These are phyloP conservation scores for Bombus waltoni DNA, from an alignment of 1,140 invertebrate genomes.

Conservation along the genomic window DNA sequence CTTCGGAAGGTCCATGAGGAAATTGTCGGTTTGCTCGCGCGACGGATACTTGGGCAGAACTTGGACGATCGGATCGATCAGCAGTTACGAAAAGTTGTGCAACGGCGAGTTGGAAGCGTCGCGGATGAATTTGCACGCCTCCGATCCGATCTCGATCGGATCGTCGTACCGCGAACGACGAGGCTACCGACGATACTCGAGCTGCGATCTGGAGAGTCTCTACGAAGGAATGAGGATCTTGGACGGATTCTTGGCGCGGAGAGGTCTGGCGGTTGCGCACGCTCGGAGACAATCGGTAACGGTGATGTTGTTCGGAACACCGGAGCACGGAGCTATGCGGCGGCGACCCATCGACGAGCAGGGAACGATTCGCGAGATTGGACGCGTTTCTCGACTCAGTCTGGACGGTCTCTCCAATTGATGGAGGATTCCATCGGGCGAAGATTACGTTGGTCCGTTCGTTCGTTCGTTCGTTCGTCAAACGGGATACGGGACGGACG, in stretches of 20 bases:
- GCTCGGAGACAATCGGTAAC: slow-evolving; percentile 50
- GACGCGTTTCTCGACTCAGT: slow-evolving; percentile 66
- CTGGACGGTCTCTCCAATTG: slow-evolving; percentile 65
- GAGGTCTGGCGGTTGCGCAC: neutral
- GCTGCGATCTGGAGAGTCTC: slow-evolving; percentile 72
- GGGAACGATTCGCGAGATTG: neutral
- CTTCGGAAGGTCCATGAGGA: slow-evolving; percentile 55
- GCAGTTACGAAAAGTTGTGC: slow-evolving; percentile 71
- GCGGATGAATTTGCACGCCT: slow-evolving; percentile 44
- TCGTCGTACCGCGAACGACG: neutral
- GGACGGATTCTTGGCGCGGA: slow-evolving; percentile 71
- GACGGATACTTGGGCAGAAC: slow-evolving; percentile 70
- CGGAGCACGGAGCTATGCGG: slow-evolving; percentile 50
- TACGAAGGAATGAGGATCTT: slow-evolving; percentile 75
- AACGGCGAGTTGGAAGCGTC: slow-evolving; percentile 67
- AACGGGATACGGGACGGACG: neutral
- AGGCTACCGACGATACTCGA: slow-evolving; percentile 44
- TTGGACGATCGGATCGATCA: slow-evolving; percentile 58
- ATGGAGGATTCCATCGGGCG: neutral
- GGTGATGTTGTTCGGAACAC: slow-evolving; percentile 72
- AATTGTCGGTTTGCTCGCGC: slow-evolving; percentile 67
- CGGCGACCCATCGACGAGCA: neutral
- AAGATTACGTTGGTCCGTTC: too few relatives aligned
- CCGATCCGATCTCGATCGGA: slow-evolving; percentile 21
- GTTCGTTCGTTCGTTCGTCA: too few relatives aligned